Percentiles rank a stretch among this genome's conserved stretches.
Conservation (phyloP, 2,888 invertebrate genomes). For the Cantharis rufa region DNA sequence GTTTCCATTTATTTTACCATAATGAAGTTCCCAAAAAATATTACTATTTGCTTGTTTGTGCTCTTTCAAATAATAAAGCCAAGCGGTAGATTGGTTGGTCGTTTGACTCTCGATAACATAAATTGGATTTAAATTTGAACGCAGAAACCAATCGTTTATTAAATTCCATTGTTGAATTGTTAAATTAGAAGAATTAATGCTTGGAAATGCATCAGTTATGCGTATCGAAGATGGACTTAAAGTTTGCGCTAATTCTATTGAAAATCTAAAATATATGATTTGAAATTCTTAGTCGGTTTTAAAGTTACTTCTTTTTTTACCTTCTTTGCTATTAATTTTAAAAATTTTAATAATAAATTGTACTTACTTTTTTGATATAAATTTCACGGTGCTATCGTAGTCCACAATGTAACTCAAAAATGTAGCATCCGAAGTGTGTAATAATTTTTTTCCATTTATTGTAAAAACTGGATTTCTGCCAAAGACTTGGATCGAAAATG, state of each 20-base stretch:
- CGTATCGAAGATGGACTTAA: constrained; percentile 58
- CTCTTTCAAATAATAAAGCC: constrained; percentile 68
- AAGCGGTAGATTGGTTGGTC: constrained; percentile 61
- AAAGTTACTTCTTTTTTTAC: no score
- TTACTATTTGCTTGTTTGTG: constrained; percentile 64
- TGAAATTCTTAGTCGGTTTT: background rate
- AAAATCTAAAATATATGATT: background rate
- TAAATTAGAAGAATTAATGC: constrained; percentile 35
- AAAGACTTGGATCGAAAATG: background rate
- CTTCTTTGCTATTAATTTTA: no score
- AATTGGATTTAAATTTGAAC: constrained; percentile 67
- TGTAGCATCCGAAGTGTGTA: constrained; percentile 68
- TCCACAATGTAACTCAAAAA: constrained; percentile 77
- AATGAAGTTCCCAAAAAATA: constrained; percentile 75
- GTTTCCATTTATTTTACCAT: constrained; percentile 59
- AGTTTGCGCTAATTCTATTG: background rate
- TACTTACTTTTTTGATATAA: constrained; percentile 55
- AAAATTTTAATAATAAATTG: no score
- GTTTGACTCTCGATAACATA: constrained; percentile 68
- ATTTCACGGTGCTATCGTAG: constrained; percentile 65
- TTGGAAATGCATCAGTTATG: constrained; percentile 61
- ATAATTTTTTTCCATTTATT: constrained; percentile 64
- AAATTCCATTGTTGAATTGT: constrained; percentile 49
- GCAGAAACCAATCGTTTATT: constrained; percentile 59
- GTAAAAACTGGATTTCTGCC: background rate